Evolutionary conservation across 2,113 vertebrate genomes (phyloP).

Genomic region (Hyla sarda): DNA sequence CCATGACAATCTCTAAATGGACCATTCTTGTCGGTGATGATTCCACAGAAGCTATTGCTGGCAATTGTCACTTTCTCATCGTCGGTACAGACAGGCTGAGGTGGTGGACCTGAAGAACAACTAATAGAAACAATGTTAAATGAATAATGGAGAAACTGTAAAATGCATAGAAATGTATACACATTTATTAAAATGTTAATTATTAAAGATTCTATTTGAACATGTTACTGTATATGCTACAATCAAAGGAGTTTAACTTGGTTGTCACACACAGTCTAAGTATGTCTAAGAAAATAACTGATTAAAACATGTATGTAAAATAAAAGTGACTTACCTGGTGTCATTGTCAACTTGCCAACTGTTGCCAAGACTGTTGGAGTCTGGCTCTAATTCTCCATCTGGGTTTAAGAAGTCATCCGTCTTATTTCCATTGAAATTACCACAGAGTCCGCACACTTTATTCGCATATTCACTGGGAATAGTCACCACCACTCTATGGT

Average conservation of each 20-base stretch:
- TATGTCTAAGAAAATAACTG: no score
- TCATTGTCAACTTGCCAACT: slow-evolving; percentile 55
- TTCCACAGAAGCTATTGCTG: slow-evolving; percentile 65
- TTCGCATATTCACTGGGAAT: slow-evolving; percentile 62
- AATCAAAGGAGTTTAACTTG: no score
- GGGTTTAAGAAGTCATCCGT: slow-evolving; percentile 65
- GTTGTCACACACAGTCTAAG: no score
- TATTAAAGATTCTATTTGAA: no score
- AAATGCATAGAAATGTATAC: no score
- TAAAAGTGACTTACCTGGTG: slow-evolving; percentile 62
- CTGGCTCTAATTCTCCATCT: neutral
- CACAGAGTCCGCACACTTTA: slow-evolving; percentile 68
- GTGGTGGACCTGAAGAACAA: slow-evolving; percentile 49
- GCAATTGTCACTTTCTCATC: slow-evolving; percentile 59
- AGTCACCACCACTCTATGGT: slow-evolving; percentile 62
- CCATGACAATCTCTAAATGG: slow-evolving; percentile 65
- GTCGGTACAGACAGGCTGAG: slow-evolving; percentile 61
- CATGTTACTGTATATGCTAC: no score
- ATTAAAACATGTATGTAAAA: no score
- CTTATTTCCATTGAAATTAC: slow-evolving; percentile 66
- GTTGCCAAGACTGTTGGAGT: neutral
- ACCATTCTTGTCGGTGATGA: slow-evolving; percentile 61
- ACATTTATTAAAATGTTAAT: no score
- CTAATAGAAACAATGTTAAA: slow-evolving; percentile 42
- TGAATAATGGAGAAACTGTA: no score